Conservation (phyloP, 2,888 invertebrate species). For the Gortyna flavago region DNA sequence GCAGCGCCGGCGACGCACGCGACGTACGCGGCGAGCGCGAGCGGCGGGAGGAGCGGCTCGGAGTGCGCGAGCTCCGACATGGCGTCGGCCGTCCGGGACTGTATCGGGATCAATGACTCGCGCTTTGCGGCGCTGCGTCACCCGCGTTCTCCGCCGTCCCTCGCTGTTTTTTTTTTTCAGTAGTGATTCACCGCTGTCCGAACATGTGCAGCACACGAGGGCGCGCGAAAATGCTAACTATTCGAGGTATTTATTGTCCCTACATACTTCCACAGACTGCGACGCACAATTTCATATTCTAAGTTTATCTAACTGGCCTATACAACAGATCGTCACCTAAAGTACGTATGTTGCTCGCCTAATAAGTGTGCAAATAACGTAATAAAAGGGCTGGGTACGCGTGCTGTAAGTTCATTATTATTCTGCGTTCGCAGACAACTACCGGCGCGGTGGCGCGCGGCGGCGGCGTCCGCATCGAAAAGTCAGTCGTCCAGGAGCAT, state of each 20-base stretch:
- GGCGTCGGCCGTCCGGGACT: slow-evolving; percentile 85
- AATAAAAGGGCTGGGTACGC: slow-evolving; percentile 63
- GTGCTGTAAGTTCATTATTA: slow-evolving; percentile 77
- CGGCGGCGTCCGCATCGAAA: slow-evolving; percentile 65
- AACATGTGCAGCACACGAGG: slow-evolving; percentile 83
- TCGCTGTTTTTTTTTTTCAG: slow-evolving; percentile 81
- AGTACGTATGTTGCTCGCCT: slow-evolving; percentile 45
- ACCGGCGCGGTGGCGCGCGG: too few relatives aligned
- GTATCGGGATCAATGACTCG: slow-evolving; percentile 89
- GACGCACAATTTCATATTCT: slow-evolving; percentile 53
- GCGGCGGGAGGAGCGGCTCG: slow-evolving; percentile 82
- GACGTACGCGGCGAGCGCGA: slow-evolving; percentile 78
- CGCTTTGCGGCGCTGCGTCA: slow-evolving; percentile 84
- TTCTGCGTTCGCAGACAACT: slow-evolving; percentile 79
- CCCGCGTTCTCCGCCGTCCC: slow-evolving; percentile 84
- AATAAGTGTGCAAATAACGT: slow-evolving; percentile 68
- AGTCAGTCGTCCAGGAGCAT: slow-evolving; percentile 42
- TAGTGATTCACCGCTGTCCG: slow-evolving; percentile 83
- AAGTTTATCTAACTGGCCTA: slow-evolving; percentile 42
- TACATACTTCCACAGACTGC: slow-evolving; percentile 37
- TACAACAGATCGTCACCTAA: slow-evolving; percentile 33
- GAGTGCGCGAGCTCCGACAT: slow-evolving; percentile 80
- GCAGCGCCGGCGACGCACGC: slow-evolving; percentile 86
- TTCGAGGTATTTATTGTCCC: slow-evolving; percentile 65
- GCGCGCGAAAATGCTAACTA: slow-evolving; percentile 72